These are phyloP conservation scores for Luidia sarsii DNA, from an alignment of 53 echinoderm and acorn worm species.

Conservation along the genomic window DNA sequence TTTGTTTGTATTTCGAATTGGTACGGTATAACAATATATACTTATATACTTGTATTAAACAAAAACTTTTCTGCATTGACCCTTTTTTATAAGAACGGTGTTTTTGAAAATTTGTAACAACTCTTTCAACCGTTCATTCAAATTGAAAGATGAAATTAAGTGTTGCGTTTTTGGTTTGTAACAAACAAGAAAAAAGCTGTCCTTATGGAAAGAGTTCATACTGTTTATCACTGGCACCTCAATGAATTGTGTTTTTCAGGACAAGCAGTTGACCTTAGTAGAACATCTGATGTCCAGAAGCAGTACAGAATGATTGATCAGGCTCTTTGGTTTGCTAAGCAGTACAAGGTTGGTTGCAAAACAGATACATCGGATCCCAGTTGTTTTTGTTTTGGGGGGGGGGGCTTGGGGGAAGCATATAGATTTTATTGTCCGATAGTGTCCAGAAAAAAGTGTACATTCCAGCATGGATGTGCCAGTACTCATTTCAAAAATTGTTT, in stretches of 20 bases:
- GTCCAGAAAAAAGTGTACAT: too few relatives aligned
- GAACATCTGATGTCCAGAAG: conserved; percentile 28
- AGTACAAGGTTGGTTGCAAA: conserved; percentile 6
- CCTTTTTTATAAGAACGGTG: too few relatives aligned
- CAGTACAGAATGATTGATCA: conserved; percentile 42
- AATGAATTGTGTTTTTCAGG: conserved; percentile 12
- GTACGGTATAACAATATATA: too few relatives aligned
- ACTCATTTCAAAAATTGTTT: too few relatives aligned
- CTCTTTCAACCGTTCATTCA: background rate
- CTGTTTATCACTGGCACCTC: background rate
- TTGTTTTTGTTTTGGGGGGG: background rate
- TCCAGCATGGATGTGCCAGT: too few relatives aligned
- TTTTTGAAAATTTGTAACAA: background rate
- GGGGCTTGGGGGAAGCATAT: too few relatives aligned
- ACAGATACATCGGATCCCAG: background rate
- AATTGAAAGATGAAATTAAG: background rate
- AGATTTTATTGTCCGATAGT: too few relatives aligned
- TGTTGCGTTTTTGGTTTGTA: background rate
- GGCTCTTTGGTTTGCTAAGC: conserved; percentile 49
- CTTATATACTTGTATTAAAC: too few relatives aligned
- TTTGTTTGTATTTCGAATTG: too few relatives aligned
- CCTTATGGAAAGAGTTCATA: background rate
- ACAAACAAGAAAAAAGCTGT: background rate
- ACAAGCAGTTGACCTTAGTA: conserved; percentile 28
- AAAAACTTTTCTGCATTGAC: too few relatives aligned